phyloP scores from a whole-genome alignment of 2,113 vertebrate genomes.

The Gnathonemus longibarbis region DNA sequence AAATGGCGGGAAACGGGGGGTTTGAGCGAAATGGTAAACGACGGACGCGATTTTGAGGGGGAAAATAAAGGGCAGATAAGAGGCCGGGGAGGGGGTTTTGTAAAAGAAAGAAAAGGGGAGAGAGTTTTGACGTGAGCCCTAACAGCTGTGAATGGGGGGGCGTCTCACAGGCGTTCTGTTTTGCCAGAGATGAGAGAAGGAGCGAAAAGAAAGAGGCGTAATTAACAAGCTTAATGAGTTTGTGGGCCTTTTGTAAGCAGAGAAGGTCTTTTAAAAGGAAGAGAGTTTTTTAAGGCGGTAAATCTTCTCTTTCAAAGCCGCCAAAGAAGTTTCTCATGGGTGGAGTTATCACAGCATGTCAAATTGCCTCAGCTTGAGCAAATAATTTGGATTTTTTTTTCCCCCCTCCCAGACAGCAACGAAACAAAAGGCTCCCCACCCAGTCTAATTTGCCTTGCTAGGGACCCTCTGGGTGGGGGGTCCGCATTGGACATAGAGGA shows the following conservation, averaged over 20 bases:
- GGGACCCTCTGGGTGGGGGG: conserved; percentile 68
- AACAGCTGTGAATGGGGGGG: conserved; percentile 39
- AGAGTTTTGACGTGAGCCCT: conserved; percentile 39
- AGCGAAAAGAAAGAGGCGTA: conserved; percentile 67
- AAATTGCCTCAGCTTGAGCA: conserved; percentile 89
- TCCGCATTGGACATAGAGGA: conserved; percentile 62
- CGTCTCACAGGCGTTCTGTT: conserved; percentile 51
- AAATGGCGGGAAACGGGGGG: conserved; percentile 29
- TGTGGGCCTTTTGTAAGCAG: conserved; percentile 79
- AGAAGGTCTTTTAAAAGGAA: conserved; percentile 42
- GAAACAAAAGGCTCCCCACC: conserved; percentile 62
- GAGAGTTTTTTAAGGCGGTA: conserved; percentile 74
- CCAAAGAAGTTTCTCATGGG: conserved; percentile 93
- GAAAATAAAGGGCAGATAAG: conserved; percentile 44
- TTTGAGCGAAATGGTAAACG: conserved; percentile 27
- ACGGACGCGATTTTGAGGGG: conserved; percentile 37
- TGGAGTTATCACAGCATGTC: conserved; percentile 99
- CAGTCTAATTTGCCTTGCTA: conserved; percentile 69
- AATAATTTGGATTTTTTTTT: conserved; percentile 87
- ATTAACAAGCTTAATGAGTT: conserved; percentile 99
- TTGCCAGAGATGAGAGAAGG: conserved; percentile 57
- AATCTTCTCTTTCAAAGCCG: conserved; percentile 84
- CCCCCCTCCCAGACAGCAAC: conserved; percentile 55
- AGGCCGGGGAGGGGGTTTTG: conserved; percentile 29
- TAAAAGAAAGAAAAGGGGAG: conserved; percentile 23